These are phyloP conservation scores for Florisuga fusca DNA, from an alignment of 2,797 vertebrate genomes.

Conservation along the genomic window DNA sequence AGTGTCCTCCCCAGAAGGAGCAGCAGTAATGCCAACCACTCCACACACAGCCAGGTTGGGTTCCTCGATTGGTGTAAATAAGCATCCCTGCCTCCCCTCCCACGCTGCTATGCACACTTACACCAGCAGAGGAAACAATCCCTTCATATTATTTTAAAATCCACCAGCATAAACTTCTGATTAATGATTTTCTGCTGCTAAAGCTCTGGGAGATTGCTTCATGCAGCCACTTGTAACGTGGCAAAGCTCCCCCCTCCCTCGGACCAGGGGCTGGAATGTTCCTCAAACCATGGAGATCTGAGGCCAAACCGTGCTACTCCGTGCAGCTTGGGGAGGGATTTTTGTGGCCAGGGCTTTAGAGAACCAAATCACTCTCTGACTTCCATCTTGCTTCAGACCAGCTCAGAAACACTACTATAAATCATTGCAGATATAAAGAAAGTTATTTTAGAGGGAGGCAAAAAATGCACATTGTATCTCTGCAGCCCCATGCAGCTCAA, in stretches of 20 bases:
- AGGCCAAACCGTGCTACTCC: neutral
- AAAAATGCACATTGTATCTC: neutral
- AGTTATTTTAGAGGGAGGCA: conserved; percentile 23
- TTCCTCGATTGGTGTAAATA: neutral
- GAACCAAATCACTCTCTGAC: neutral
- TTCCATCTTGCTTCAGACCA: neutral
- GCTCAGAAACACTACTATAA: neutral
- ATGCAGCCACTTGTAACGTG: neutral
- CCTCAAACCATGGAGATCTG: neutral
- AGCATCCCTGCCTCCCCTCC: neutral
- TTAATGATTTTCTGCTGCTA: conserved; percentile 30
- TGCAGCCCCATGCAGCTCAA: neutral
- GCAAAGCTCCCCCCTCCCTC: neutral
- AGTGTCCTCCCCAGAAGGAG: neutral
- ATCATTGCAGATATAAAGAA: neutral
- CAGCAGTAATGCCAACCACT: neutral
- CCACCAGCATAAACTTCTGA: neutral
- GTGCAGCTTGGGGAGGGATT: neutral
- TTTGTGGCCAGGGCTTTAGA: conserved; percentile 8
- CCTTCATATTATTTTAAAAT: neutral
- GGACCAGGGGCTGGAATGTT: neutral
- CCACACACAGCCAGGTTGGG: fast-evolving
- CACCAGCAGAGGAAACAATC: neutral
- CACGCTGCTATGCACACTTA: neutral
- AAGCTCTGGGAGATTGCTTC: conserved; percentile 14